A percentile compares a stretch with the other conserved stretches of the same genome.
Evolutionary conservation across 2,888 invertebrate species (phyloP).

Genomic region (Nemurella pictetii): DNA sequence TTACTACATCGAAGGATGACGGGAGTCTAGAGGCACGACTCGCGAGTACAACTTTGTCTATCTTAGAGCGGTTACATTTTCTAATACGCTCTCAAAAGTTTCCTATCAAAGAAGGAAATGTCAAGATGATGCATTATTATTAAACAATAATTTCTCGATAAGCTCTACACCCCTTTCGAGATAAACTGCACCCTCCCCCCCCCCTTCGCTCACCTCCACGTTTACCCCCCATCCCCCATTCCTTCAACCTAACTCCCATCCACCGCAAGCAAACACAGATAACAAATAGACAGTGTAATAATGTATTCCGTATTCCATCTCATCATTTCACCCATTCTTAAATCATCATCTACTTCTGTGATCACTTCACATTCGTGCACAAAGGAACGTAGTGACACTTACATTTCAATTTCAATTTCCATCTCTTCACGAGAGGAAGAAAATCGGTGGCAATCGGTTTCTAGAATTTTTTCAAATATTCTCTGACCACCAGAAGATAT

Average conservation of each 20-base stretch:
- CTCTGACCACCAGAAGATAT: neutral
- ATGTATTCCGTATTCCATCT: conserved; percentile 11
- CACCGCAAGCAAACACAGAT: too few species aligned
- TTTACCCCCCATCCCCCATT: conserved; percentile 45
- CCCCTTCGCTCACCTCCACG: conserved; percentile 47
- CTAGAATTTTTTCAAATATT: neutral
- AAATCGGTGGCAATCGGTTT: too few species aligned
- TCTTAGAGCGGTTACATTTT: conserved; percentile 22
- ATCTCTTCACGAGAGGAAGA: too few species aligned
- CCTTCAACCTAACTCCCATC: too few species aligned
- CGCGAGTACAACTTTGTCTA: neutral
- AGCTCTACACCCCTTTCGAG: conserved; percentile 15
- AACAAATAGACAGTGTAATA: conserved; percentile 25
- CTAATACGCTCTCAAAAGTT: conserved; percentile 29
- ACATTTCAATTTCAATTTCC: neutral
- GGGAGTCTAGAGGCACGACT: neutral
- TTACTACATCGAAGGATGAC: neutral
- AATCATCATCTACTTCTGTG: neutral
- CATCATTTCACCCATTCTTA: neutral
- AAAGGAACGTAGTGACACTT: neutral
- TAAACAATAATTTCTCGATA: conserved; percentile 33
- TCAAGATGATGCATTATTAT: conserved; percentile 31
- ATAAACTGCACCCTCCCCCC: conserved; percentile 5
- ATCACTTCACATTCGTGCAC: neutral
- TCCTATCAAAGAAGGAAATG: conserved; percentile 32